Base-by-base conservation (phyloP, 2,113 vertebrate species). In the Merops nubicus region DNA sequence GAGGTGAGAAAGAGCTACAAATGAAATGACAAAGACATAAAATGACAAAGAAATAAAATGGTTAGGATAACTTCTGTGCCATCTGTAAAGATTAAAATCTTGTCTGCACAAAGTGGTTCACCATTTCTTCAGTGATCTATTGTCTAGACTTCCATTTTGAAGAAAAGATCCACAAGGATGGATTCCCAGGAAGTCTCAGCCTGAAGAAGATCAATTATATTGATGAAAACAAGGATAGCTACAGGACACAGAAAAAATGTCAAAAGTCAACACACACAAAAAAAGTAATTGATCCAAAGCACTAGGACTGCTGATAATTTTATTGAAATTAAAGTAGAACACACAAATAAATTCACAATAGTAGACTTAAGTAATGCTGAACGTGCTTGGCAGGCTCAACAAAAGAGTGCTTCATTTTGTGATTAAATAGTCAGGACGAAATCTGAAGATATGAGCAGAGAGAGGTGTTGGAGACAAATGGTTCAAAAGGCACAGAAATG, bases 81-180 rank as follows among this genome's bases (percentile, higher is more conserved):
- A 34, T 59, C 18, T 45, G 2, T 3, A 18, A 4, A 0, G 0
- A 47, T 17, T 53, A 33, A 70, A 89, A 59, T 40, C 36, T 51
- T 47, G 4, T 70, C 16, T 82, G 38, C 28, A 25, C 11, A 53
- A 60, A 36, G 23, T 6, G 2, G 3, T 40, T 85, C 14, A 8
- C 31, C 29, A 2, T 51, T 85, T 78, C 23, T 74, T 59, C 33
- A 64, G 13, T 31, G 47, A 34, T 47, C 4, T 63, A 2, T 34
- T 5, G 9, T 42, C 16, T 60, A 59, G 34, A 68, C 3, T 85
- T 64, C 34, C 5, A 25, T 64, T 50, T 51, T 51, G 17, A 51
- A 40, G 48, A 65, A 26, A 72, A 36, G 8, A 29, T 40, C 12
- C 33, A 48, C 28, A 28, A n/a, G 16, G 11, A 64, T 63, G 34